phyloP scores from a whole-genome alignment of 2,888 invertebrate genomes.

The Metellina segmentata region DNA sequence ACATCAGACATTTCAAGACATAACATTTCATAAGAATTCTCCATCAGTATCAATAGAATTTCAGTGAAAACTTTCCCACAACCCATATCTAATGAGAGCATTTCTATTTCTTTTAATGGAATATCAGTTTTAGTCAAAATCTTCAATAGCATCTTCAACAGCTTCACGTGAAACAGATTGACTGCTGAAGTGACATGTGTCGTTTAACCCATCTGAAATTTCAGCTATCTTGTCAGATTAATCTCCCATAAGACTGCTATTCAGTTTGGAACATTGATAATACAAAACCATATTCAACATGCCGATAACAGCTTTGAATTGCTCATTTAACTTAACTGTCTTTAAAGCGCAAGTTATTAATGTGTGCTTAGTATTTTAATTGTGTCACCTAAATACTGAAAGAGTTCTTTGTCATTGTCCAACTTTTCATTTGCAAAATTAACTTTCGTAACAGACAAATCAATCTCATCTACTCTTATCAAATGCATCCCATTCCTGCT shows the following conservation, averaged over 20 bases:
- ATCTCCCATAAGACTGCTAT: not conserved
- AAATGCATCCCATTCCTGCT: too few species aligned
- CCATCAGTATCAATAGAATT: not conserved
- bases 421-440: not conserved
- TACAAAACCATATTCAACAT: conserved; percentile 29
- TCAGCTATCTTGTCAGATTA: conserved; percentile 5
- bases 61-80: not conserved
- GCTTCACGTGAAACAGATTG: not conserved
- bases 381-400: conserved; percentile 7
- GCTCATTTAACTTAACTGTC: not conserved
- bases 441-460: not conserved
- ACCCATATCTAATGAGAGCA: conserved; percentile 10
- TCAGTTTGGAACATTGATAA: conserved; percentile 11
- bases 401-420: not conserved
- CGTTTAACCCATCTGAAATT: not conserved
- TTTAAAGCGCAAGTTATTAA: not conserved
- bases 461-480: too few species aligned
- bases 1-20: conserved; percentile 6
- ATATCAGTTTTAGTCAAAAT: conserved; percentile 27
- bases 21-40: not conserved
- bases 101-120: conserved; percentile 32
- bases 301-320: not conserved
- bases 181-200: conserved; percentile 4
- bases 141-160: not conserved
- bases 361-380: conserved; percentile 17